Percentiles rank a stretch among this genome's conserved stretches.
phyloP scores from a whole-genome alignment of 2,797 vertebrate genomes.

The Brotogeris chrysoptera region DNA sequence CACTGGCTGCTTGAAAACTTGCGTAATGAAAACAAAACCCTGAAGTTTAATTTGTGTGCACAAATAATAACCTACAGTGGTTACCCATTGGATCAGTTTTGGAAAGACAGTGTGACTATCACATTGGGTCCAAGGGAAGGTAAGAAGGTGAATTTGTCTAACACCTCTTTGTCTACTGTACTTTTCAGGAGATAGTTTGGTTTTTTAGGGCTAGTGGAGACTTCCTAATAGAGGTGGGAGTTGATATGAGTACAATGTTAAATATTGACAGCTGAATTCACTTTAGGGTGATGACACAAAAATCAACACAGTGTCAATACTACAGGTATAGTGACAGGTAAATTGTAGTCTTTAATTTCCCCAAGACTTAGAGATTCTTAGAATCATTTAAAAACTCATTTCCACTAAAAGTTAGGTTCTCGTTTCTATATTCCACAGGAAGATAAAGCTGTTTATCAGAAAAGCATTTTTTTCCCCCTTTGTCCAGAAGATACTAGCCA shows the following conservation, averaged over 20 bases:
- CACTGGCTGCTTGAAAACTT: constrained; percentile 68
- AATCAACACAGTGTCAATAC: background rate
- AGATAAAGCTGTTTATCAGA: background rate
- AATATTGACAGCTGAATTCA: background rate
- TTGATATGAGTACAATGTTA: background rate
- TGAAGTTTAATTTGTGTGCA: constrained; percentile 55
- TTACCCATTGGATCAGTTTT: constrained; percentile 52
- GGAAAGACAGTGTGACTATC: constrained; percentile 55
- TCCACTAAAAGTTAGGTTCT: background rate
- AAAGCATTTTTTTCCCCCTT: background rate
- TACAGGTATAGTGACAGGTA: background rate
- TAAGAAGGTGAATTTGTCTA: constrained; percentile 9
- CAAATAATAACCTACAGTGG: constrained; percentile 61
- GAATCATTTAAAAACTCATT: background rate
- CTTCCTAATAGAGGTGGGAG: background rate
- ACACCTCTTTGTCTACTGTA: background rate
- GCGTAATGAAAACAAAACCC: constrained; percentile 40
- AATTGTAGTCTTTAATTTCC: background rate
- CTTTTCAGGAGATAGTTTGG: background rate
- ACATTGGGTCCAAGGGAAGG: constrained; percentile 60
- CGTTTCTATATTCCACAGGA: background rate
- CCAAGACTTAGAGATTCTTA: background rate
- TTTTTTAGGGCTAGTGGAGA: background rate
- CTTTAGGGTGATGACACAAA: background rate
- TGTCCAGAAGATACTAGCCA: background rate